Evolutionary conservation across 2,113 vertebrate species (phyloP), one percentile per base, ranked within the genome.

Genomic region (Laterallus jamaicensis): DNA sequence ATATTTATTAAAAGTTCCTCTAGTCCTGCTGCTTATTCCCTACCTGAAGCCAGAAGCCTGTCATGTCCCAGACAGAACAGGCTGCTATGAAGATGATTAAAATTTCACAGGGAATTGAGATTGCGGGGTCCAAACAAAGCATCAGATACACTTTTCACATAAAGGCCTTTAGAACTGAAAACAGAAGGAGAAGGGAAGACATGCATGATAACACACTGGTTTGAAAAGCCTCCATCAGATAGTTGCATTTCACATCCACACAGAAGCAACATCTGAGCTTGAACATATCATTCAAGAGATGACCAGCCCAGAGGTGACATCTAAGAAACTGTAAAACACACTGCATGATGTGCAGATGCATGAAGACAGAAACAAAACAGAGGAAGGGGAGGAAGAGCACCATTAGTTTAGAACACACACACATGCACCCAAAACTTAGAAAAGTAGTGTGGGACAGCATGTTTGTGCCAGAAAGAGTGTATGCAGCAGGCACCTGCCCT

Each of bases 1-100:
- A 35, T 95, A 94, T 94, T 95, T 97, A 95, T 92, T 93, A 97
- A 89, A 56, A 94, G 81, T 47, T 94, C 50, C 39, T 85, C 73
- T 66, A 74, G 42, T 71, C 83, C 75, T 96, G 90, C 78, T 88
- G 88, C 62, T 95, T 97, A 93, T 94, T 96, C 74, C 79, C 94
- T 67, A 95, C 88, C 94, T 92, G 32, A 96, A 95, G 77, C 54
- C 50, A 93, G 75, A 95, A 91, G 83, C 62, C 59, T 96, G 76
- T 96, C 91, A 95, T 95, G 90, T 90, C 82, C 90, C 88, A 92
- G 70, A 59, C 77, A 87, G 75, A 93, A 87, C 28, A 54, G 83
- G 49, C 90, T 95, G 79, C 92, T 84, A 39, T 68, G 62, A 69
- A 94, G 69, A 93, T 73, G 56, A 88, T 92, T 84, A 94, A 21